Conservation (phyloP, 1,140 invertebrate species). For the Onthophagus taurus region DNA sequence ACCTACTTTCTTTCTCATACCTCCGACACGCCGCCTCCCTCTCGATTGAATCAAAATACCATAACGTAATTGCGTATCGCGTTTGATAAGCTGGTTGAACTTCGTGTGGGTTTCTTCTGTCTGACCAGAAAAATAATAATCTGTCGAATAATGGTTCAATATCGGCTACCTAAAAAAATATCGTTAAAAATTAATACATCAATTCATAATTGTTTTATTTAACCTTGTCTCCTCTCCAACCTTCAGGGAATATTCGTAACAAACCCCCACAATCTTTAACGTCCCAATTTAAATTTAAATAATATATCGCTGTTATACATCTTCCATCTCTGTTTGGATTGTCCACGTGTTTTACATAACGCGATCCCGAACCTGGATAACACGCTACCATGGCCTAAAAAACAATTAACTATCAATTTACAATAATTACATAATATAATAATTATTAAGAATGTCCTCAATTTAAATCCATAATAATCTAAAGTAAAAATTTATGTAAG, state of each 20-base stretch:
- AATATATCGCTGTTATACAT: slow-evolving; percentile 93
- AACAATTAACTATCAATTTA: slow-evolving; percentile 3
- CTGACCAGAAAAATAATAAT: slow-evolving; percentile 96
- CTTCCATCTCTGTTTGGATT: slow-evolving; percentile 94
- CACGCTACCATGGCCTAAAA: slow-evolving; percentile 93
- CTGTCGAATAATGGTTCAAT: slow-evolving; percentile 91
- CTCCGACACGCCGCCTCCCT: slow-evolving; percentile 61
- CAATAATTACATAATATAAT: too few relatives aligned
- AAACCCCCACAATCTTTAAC: slow-evolving; percentile 55
- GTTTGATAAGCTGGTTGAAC: slow-evolving; percentile 83
- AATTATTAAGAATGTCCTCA: too few relatives aligned
- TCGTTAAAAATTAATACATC: slow-evolving; percentile 1
- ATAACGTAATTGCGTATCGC: slow-evolving; percentile 90
- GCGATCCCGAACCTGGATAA: slow-evolving; percentile 85
- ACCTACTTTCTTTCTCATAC: slow-evolving; percentile 50
- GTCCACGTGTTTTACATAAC: slow-evolving; percentile 94
- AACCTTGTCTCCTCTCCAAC: slow-evolving; percentile 49
- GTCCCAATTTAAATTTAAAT: slow-evolving; percentile 90
- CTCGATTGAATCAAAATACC: slow-evolving; percentile 89
- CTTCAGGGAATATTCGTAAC: slow-evolving; percentile 80
- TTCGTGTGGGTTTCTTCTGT: slow-evolving; percentile 92
- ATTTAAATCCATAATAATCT: too few relatives aligned
- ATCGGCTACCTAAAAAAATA: slow-evolving; percentile 61
- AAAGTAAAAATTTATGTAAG: too few relatives aligned
- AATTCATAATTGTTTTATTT: too few relatives aligned